A percentile compares a stretch with the other conserved stretches of the same genome.
Conservation (phyloP, 2,113 vertebrate species). For the Eulacestoma nigropectus region DNA sequence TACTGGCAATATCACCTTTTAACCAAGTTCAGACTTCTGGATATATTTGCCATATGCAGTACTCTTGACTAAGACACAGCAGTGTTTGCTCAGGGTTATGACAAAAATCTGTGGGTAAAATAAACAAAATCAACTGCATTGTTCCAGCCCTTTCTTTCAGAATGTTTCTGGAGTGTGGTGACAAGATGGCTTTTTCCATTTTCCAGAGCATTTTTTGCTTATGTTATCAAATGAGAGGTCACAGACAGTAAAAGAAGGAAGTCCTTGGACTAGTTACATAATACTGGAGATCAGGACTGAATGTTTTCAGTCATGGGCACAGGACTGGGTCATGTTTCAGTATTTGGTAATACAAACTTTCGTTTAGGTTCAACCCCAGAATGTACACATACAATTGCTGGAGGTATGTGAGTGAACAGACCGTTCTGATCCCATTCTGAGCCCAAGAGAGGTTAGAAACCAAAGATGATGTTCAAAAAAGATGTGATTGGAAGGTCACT, state of each 20-base stretch:
- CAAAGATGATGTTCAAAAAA: neutral
- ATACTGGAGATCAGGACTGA: neutral
- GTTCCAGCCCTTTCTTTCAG: neutral
- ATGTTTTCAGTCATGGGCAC: neutral
- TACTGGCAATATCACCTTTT: neutral
- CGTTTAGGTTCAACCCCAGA: neutral
- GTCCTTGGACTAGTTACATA: neutral
- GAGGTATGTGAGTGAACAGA: neutral
- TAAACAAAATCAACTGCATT: neutral
- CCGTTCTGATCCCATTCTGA: neutral
- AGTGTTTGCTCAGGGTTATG: neutral
- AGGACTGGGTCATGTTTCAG: neutral
- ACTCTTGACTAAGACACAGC: neutral
- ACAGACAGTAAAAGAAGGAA: neutral
- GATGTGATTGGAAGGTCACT: neutral
- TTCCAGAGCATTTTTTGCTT: neutral
- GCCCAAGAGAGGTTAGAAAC: neutral
- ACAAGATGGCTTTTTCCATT: neutral
- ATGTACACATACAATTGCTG: fast-evolving
- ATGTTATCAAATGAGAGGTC: neutral
- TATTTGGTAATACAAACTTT: neutral
- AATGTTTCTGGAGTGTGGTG: neutral
- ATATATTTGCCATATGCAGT: neutral
- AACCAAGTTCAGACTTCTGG: neutral
- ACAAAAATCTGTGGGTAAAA: neutral